phyloP scores from a whole-genome alignment of 2,888 invertebrate species.

The Agriopis marginaria region DNA sequence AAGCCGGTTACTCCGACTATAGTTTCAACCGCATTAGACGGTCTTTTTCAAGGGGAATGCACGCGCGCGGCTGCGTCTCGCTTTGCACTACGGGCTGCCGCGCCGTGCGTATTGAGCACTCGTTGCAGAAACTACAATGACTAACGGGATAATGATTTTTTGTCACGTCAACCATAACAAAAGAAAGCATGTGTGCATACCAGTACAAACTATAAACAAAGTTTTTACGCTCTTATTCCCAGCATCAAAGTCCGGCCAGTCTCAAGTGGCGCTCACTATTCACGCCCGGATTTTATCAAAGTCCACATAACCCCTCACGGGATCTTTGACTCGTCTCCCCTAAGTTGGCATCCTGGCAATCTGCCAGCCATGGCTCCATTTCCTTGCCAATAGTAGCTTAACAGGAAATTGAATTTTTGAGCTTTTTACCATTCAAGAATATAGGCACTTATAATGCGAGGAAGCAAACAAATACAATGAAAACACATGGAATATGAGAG shows the following conservation, averaged over 20 bases:
- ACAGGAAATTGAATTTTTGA: constrained; percentile 55
- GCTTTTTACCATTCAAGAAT: constrained; percentile 36
- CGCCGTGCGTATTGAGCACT: too few relatives aligned
- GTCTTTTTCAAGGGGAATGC: too few relatives aligned
- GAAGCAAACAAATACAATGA: constrained; percentile 14
- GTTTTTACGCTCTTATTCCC: constrained; percentile 14
- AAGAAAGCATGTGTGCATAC: too few relatives aligned
- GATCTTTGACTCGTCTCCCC: constrained; percentile 43
- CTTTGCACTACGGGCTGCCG: too few relatives aligned
- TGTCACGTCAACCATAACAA: too few relatives aligned
- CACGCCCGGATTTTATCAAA: constrained; percentile 32
- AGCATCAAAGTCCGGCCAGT: constrained; percentile 29
- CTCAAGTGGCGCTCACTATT: constrained; percentile 33
- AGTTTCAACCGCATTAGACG: too few relatives aligned
- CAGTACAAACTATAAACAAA: constrained; percentile 6
- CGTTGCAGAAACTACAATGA: too few relatives aligned
- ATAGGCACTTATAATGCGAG: constrained; percentile 26
- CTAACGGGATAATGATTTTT: too few relatives aligned
- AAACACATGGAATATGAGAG: constrained; percentile 16
- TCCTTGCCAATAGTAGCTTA: constrained; percentile 50
- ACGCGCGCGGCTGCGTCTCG: too few relatives aligned
- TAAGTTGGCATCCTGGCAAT: constrained; percentile 52
- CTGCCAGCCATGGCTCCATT: constrained; percentile 49
- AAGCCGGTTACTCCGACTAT: too few relatives aligned
- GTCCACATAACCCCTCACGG: constrained; percentile 33